Evolutionary conservation across 2,113 vertebrate genomes (phyloP), one percentile per base, ranked within the genome.

Genomic region (Podarcis raffonei): DNA sequence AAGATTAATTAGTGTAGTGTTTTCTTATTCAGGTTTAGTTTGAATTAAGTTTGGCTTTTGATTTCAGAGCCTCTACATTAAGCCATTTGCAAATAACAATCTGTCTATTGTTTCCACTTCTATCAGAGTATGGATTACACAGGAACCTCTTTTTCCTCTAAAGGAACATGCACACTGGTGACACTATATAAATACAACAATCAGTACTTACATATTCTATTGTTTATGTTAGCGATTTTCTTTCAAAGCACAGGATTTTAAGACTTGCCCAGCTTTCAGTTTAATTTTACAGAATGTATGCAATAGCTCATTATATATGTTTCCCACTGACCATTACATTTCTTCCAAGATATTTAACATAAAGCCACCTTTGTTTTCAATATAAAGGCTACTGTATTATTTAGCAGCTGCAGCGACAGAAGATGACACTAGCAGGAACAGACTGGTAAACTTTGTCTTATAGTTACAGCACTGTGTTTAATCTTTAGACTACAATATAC

Each of bases 361-460:
- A 97, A 97, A 93, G 37, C 80, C 89, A 23, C 88, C 95, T 97
- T 98, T 97, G 97, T 97, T 95, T 93, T 92, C 87, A 93, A 66
- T 92, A 95, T 93, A 96, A 94, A 96, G 95, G 95, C 95, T 96
- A 95, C 95, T 97, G 94, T 96, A 96, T 96, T 97, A 96, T 96
- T 92, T 90, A 94, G 95, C 97, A 98, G 98, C 98, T 98, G 97
- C 96, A 96, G 86, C 95, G 90, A 94, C 94, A 96, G 97, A 97
- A 95, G 97, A 96, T 97, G 96, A 94, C 96, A 97, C 97, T 92
- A 95, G 94, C 92, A 96, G 95, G 96, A 95, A 97, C 95, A 95
- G 91, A 92, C 95, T 95, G 96, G 95, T 96, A 95, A 95, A 96
- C 94, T 93, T 85, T 94, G 91, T 89, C 84, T 93, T 93, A 85